A percentile compares a stretch with the other conserved stretches of the same genome.
phyloP scores from a whole-genome alignment of 1,140 invertebrate genomes.

The Caerostris darwini region DNA sequence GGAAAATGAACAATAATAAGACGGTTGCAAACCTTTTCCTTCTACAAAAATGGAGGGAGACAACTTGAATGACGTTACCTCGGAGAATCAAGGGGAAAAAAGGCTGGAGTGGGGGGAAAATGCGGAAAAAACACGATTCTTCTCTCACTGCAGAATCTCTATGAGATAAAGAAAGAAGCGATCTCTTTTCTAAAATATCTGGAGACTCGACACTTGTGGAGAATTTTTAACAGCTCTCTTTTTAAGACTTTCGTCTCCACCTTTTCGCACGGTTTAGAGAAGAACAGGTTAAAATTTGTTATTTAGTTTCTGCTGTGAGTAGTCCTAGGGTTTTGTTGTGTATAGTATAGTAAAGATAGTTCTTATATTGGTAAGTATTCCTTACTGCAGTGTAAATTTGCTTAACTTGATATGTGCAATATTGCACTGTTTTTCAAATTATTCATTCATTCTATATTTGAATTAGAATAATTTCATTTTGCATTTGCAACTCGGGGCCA shows the following conservation, averaged over 20 bases:
- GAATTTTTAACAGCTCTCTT: neutral
- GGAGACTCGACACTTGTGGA: neutral
- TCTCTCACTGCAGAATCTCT: slow-evolving; percentile 1
- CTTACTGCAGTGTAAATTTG: too few relatives aligned
- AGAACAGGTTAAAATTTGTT: neutral
- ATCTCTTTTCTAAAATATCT: slow-evolving; percentile 11
- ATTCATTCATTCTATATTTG: too few relatives aligned
- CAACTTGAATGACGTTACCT: slow-evolving; percentile 31
- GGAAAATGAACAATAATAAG: too few relatives aligned
- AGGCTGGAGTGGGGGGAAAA: neutral
- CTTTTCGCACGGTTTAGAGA: neutral
- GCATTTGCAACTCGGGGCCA: too few relatives aligned
- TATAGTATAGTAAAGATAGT: too few relatives aligned
- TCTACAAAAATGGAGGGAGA: slow-evolving; percentile 21
- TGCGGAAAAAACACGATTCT: slow-evolving; percentile 47
- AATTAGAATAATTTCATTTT: too few relatives aligned
- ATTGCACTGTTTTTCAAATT: too few relatives aligned
- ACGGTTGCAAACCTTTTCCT: too few relatives aligned
- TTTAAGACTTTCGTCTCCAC: neutral
- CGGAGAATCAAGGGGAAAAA: neutral
- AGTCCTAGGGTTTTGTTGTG: too few relatives aligned
- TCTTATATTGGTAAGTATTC: too few relatives aligned
- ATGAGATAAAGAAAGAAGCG: neutral
- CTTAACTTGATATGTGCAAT: too few relatives aligned
- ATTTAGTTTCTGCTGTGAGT: too few relatives aligned